Conservation (phyloP, 2,113 vertebrate genomes). For the Sapajus apella region DNA sequence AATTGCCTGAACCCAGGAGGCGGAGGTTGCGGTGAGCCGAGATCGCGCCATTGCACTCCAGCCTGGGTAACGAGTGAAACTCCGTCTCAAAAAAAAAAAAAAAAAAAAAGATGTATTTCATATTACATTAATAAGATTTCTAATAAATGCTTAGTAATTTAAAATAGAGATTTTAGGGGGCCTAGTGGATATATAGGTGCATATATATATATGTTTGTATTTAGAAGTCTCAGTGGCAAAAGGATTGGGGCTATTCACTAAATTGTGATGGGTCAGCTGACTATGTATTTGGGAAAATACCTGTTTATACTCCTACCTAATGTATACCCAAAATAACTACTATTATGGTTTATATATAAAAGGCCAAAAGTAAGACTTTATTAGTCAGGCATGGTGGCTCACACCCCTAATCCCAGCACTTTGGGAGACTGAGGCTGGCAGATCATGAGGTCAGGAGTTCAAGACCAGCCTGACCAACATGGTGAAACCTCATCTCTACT, state of each 20-base stretch:
- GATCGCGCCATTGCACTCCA: no score
- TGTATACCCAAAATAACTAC: neutral
- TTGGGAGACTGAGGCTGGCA: no score
- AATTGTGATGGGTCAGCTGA: neutral
- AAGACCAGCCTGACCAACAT: no score
- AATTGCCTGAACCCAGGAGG: no score
- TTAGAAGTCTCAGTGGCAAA: neutral
- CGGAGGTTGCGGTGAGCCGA: no score
- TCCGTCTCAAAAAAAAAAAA: neutral
- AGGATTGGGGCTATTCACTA: neutral
- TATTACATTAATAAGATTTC: neutral
- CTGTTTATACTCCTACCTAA: neutral
- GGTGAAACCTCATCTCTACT: no score
- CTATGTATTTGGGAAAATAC: neutral
- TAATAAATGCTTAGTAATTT: constrained; percentile 20
- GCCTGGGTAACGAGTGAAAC: no score
- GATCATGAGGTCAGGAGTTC: no score
- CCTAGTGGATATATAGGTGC: neutral
- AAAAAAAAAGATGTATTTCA: neutral
- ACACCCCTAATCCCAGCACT: no score
- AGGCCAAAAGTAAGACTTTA: constrained; percentile 2
- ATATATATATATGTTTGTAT: neutral
- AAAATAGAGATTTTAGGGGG: neutral
- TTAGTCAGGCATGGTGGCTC: neutral
- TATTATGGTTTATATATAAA: neutral